Evolutionary conservation across 2,888 invertebrate genomes (phyloP).

Genomic region (Cenopis cana): DNA sequence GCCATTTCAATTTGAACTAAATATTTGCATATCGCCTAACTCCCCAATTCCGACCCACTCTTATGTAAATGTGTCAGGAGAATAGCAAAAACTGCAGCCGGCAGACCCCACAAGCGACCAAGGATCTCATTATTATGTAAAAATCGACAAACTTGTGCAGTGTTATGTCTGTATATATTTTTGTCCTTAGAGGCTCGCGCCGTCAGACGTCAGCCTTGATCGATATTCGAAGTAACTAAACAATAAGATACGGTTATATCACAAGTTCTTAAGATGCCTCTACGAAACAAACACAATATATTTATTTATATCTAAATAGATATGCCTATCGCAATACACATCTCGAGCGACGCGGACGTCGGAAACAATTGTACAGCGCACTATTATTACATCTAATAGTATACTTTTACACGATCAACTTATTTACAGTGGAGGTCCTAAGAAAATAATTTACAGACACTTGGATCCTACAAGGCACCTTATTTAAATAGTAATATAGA

Average conservation of each 20-base stretch:
- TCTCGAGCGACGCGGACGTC: conserved; percentile 70
- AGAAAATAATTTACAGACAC: conserved; percentile 82
- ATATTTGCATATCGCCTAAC: conserved; percentile 85
- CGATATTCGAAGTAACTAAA: conserved; percentile 70
- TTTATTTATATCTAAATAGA: conserved; percentile 72
- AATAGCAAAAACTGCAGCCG: conserved; percentile 78
- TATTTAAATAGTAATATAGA: conserved; percentile 82
- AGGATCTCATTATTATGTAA: conserved; percentile 74
- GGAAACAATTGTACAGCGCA: conserved; percentile 76
- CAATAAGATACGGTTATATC: conserved; percentile 82
- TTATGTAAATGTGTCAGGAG: conserved; percentile 77
- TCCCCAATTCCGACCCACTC: conserved; percentile 75
- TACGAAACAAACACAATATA: conserved; percentile 82
- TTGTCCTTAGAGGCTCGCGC: conserved; percentile 65
- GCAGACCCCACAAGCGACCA: conserved; percentile 74
- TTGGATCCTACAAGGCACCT: conserved; percentile 81
- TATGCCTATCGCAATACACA: conserved; percentile 66
- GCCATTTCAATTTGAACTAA: conserved; percentile 76
- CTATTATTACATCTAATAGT: conserved; percentile 77
- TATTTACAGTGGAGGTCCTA: conserved; percentile 81
- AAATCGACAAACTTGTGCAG: conserved; percentile 68
- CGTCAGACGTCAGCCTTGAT: conserved; percentile 57
- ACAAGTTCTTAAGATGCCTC: conserved; percentile 84
- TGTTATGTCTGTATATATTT: conserved; percentile 83
- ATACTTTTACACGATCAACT: conserved; percentile 78